Base-by-base conservation (phyloP, 2,888 invertebrate genomes). In the Trachelus stipa region DNA sequence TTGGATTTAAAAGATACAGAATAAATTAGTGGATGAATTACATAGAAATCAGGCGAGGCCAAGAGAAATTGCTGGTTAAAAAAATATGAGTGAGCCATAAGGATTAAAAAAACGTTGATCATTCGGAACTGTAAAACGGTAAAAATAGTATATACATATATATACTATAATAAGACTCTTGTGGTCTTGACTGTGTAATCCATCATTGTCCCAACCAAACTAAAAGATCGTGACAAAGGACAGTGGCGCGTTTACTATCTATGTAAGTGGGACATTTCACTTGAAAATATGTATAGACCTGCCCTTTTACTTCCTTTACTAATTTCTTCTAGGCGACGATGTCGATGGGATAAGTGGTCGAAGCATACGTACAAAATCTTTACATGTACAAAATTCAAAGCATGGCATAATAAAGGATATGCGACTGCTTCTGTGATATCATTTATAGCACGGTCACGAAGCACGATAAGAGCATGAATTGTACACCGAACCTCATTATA, bases 221-320 rank as follows among this genome's bases (percentile, higher is more conserved):
- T 76, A 23, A 73, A 33, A 78, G 76, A 76, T 78, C 76, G 78
- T 73, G 78, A 78, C 78, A 78, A 78, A 78, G 75, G 76, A 78
- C 78, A 76, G 76, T 78, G 71, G 30, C 71, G 73, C 76, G 23
- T 75, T 78, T 76, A 75, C 76, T 78, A 71, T 76, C 73, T 34
- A 71, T 76, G 76, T 56, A 23, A 56, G 56, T 56, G 23, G 23
- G 23, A 56, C 9, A 23, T 56, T 56, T 23, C 56, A 56, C 56
- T 56, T 23, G 56, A 56, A 56, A 23, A 23, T 9, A 56, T 23
- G 56, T 56, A 56, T 56, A 56, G 56, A 56, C 56, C 23, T 56
- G 9, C 23, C 9, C 15, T 56, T 56, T 23, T 56, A 56, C 56
- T 56, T 56, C 23, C 23, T 56, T 4, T 23, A 56, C 0, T 23